Conservation (phyloP, 2,113 vertebrate genomes). For the Cyanocitta stelleri region DNA sequence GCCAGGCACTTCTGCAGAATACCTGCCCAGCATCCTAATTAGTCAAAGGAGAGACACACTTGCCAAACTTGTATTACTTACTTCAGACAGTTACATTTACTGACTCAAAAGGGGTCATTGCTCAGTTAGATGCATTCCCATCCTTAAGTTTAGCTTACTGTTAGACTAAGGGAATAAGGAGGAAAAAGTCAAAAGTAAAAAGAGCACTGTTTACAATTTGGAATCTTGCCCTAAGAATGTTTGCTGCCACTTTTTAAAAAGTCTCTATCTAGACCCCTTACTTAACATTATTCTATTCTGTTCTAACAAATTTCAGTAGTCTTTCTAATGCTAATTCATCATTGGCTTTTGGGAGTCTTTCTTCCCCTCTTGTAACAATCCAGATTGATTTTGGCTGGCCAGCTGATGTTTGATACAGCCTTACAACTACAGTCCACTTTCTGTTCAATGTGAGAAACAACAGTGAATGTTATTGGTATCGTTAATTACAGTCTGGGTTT, state of each 20-base stretch:
- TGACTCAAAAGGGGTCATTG: background rate
- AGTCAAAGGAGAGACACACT: background rate
- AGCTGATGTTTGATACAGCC: background rate
- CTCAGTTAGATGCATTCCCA: background rate
- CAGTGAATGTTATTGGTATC: background rate
- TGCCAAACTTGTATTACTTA: background rate
- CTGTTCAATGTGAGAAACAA: background rate
- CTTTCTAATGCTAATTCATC: background rate
- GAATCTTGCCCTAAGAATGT: background rate
- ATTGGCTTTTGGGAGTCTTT: background rate
- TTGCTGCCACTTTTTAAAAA: background rate
- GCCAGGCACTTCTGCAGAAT: background rate
- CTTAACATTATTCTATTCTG: background rate
- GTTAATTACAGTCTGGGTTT: background rate
- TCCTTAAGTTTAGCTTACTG: background rate
- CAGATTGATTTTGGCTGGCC: background rate
- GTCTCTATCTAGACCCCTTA: background rate
- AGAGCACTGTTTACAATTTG: background rate
- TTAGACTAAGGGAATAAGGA: background rate
- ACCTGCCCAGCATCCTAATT: background rate
- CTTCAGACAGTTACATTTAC: background rate
- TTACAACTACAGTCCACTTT: background rate
- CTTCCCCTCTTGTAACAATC: background rate
- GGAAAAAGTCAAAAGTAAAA: background rate
- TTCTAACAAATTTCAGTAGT: background rate